Base-by-base conservation (phyloP, 2,888 invertebrate genomes). In the Pterostichus madidus region DNA sequence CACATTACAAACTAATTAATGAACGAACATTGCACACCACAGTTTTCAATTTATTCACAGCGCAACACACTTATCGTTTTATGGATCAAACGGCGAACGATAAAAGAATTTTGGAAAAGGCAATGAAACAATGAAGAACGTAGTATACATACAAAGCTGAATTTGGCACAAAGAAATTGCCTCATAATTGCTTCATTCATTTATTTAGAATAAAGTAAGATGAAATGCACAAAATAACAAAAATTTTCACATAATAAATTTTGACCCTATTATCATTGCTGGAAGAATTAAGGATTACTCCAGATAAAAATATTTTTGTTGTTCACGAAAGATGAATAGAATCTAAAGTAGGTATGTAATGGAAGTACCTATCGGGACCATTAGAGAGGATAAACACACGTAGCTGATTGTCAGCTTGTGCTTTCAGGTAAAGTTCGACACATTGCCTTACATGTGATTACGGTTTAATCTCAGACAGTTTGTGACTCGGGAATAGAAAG, bases 101-200 rank as follows among this genome's bases (percentile, higher is more conserved):
- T 64, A 13, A 64, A 64, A 64, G 61, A 64, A 35, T 35, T 35
- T 64, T 64, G 64, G 64, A 64, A 17, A 13, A 64, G 64, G 64
- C 68, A 13, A 71, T 71, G 39, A 39, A 71, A 71, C 68, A 71
- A 71, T 71, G 46, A 71, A 44, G 44, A 71, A 39, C 17, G 11
- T 44, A 71, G 44, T 71, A 71, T 71, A 44, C 44, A 71, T 17
- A 71, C 68, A 71, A 71, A 71, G 68, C 68, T 13, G 39, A 44
- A 71, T 71, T 44, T 17, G 39, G 39, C 44, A 44, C 68, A 71
- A 71, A 71, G 68, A 71, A 71, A 44, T 0, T 71, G 68, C 68
- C 17, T 17, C 17, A 71, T 39, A 71, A 17, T 71, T n/a, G 39
- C 39, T 46, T 71, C 39, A 71, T 44, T 71, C 44, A 71, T 71